These are phyloP conservation scores for Bubo blakistoni DNA, from an alignment of 2,113 vertebrate species.

Conservation along the genomic window DNA sequence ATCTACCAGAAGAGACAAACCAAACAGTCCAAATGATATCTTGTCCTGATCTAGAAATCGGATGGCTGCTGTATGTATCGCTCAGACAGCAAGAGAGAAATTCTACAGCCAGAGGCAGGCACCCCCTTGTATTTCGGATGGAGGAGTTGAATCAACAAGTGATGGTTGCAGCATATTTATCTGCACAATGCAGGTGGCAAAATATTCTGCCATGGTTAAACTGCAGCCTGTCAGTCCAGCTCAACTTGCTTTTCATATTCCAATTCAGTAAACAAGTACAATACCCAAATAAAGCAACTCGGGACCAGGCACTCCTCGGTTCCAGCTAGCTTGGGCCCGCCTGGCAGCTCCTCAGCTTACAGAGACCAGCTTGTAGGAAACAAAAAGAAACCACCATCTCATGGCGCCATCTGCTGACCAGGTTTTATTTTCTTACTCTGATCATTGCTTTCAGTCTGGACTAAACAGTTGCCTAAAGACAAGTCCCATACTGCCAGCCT, in stretches of 20 bases:
- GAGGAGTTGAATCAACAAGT: constrained; percentile 73
- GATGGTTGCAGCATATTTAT: background rate
- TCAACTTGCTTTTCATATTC: background rate
- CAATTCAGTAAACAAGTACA: fast-evolving
- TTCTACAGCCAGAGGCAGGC: background rate
- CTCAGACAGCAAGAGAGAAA: background rate
- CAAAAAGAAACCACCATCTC: background rate
- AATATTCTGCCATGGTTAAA: background rate
- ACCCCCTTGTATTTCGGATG: constrained; percentile 53
- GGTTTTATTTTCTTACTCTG: fast-evolving
- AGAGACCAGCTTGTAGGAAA: too few species aligned
- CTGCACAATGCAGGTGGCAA: background rate
- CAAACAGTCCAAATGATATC: fast-evolving
- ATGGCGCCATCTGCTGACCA: constrained; percentile 17
- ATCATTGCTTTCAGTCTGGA: background rate
- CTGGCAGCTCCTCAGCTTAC: background rate
- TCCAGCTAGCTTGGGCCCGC: fast-evolving
- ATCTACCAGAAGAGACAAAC: background rate
- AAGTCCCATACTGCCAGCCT: background rate
- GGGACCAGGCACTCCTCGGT: fast-evolving
- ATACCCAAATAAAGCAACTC: background rate
- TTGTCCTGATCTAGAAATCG: background rate
- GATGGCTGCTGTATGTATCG: background rate
- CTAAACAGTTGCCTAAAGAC: background rate
- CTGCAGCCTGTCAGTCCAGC: background rate